Percentiles rank a stretch among this genome's conserved stretches.
Conservation (phyloP, 2,113 vertebrate species). For the Prinia subflava region DNA sequence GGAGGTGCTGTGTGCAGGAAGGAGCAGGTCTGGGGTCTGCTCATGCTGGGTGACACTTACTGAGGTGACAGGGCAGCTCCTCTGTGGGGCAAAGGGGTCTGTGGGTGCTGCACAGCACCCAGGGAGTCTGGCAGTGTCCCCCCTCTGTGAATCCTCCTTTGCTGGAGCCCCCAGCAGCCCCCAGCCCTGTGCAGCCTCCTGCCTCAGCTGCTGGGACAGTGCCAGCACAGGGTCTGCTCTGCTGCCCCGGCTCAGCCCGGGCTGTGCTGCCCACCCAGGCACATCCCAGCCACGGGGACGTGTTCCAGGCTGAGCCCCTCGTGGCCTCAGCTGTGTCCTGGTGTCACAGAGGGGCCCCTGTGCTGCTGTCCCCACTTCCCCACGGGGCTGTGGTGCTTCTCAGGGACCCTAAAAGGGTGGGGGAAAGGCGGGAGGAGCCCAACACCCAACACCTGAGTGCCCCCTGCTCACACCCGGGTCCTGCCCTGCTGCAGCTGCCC, state of each 20-base stretch:
- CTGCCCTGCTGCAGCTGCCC: not conserved
- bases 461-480: rapidly evolving
- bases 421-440: rapidly evolving
- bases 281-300: rapidly evolving
- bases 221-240: rapidly evolving
- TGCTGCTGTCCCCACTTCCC: not conserved
- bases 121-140: rapidly evolving
- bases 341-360: rapidly evolving
- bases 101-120: not conserved
- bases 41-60: rapidly evolving
- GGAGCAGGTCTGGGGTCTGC: rapidly evolving
- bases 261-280: rapidly evolving
- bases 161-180: not conserved
- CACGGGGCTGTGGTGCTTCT: rapidly evolving
- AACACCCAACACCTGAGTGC: rapidly evolving
- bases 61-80: not conserved
- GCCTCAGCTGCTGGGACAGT: rapidly evolving
- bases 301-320: rapidly evolving
- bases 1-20: rapidly evolving
- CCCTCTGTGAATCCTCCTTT: rapidly evolving
- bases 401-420: not conserved
- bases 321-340: not conserved
- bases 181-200: rapidly evolving
- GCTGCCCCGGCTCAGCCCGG: not conserved
- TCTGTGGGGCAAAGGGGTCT: not conserved